Percentiles rank a stretch among this genome's conserved stretches.
These are phyloP conservation scores for Probosciger aterrimus DNA, from an alignment of 2,113 vertebrate species.

Conservation along the genomic window DNA sequence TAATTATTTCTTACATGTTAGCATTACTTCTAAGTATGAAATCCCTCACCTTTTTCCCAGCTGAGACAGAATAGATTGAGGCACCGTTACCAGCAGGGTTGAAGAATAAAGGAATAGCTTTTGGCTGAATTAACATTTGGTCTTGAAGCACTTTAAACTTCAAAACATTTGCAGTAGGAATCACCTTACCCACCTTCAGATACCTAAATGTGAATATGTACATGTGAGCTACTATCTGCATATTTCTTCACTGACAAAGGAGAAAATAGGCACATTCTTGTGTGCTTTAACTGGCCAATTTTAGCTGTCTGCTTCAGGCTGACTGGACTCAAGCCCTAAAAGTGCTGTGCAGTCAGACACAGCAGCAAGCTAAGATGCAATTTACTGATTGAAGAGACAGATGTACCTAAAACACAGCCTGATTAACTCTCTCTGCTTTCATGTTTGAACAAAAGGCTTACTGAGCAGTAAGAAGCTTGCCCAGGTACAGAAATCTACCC, in stretches of 20 bases:
- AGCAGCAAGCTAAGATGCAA: neutral
- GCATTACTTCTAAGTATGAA: neutral
- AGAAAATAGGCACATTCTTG: neutral
- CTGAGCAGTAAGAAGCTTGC: neutral
- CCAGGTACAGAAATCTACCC: neutral
- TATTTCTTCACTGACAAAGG: neutral
- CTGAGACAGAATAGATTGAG: neutral
- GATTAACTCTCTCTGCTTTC: neutral
- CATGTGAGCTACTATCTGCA: neutral
- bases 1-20: neutral
- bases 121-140: neutral
- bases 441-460: neutral
- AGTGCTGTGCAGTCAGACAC: neutral
- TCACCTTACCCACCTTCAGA: neutral
- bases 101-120: neutral
- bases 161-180: neutral
- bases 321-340: neutral
- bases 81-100: neutral
- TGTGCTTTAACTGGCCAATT: neutral
- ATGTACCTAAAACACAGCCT: neutral
- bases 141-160: neutral
- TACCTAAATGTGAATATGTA: neutral
- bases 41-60: neutral
- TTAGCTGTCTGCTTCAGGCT: neutral
- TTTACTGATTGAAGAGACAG: constrained; percentile 28